These are phyloP conservation scores for Papilio aristodemus DNA, from an alignment of 1,140 invertebrate genomes.

Conservation along the genomic window DNA sequence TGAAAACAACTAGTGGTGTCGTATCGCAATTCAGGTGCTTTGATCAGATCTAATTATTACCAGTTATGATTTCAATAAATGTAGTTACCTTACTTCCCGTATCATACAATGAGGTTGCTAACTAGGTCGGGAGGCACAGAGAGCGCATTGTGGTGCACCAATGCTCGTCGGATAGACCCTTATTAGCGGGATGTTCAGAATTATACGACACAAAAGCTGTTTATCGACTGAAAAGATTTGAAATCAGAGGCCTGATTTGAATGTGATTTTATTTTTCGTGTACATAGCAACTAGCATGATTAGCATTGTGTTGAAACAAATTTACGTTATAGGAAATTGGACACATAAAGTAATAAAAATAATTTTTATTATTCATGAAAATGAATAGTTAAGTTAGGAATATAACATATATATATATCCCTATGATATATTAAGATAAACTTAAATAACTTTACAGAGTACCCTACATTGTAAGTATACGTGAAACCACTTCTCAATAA, in stretches of 20 bases:
- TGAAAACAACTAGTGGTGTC: not conserved
- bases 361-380: no score
- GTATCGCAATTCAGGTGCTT: no score
- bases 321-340: no score
- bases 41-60: no score
- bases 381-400: no score
- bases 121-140: constrained; percentile 26
- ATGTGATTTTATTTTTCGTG: not conserved
- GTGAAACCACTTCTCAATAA: no score
- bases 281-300: not conserved
- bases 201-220: not conserved
- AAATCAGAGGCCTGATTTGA: not conserved
- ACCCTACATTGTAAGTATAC: no score
- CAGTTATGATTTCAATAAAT: not conserved
- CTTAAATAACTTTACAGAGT: not conserved
- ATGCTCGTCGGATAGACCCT: not conserved
- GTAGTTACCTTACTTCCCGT: not conserved
- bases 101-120: constrained; percentile 20
- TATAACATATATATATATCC: no score
- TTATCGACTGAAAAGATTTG: not conserved
- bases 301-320: not conserved
- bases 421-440: not conserved
- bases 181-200: not conserved
- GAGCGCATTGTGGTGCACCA: not conserved
- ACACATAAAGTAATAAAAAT: no score